Evolutionary conservation across 2,888 invertebrate species (phyloP), one percentile per base, ranked within the genome.

Genomic region (Melieria picta): DNA sequence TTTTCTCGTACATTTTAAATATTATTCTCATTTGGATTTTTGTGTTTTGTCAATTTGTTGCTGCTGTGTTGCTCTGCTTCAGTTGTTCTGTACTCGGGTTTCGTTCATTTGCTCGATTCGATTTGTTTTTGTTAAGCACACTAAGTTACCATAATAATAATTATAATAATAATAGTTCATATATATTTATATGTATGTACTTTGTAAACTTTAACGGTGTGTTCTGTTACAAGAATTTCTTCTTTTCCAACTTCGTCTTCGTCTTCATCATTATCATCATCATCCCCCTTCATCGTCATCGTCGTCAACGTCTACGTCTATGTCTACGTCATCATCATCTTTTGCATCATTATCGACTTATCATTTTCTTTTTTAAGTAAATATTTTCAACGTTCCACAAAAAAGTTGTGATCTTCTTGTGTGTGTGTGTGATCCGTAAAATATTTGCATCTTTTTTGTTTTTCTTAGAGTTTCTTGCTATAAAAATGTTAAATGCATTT

Each of bases 151-250:
- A 7, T 48, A 47, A 30, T 30, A 47, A 63, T 42, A 30, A 30
- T 30, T 30, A 30, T 30, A 30, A 30, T 30, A 30, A 30, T 30
- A 30, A 13, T 9, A 16, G 45, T n/a, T 61, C 61, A 7, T n/a
- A 60, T 43, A 60, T 45, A 60, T 60, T n/a, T 45, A 60, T 60
- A 30, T 11, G 30, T 30, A 42, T 16, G 10, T 13, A 46, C 45
- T 76, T 72, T 43, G 66, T 74, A 75, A 72, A 76, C 62, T 78
- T 73, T 76, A 74, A 77, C 78, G 77, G 77, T 76, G 77, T 78
- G 68, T 75, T 75, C 72, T 71, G 74, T 77, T 77, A 72, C 75
- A 76, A 69, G 47, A n/a, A 16, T n/a, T 60, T 68, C 45, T 13
- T 65, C 7, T 56, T 45, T 57, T 45, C 30, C 30, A 30, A 30